Conservation (phyloP, 2,888 invertebrate genomes). For the Polydrusus cervinus region DNA sequence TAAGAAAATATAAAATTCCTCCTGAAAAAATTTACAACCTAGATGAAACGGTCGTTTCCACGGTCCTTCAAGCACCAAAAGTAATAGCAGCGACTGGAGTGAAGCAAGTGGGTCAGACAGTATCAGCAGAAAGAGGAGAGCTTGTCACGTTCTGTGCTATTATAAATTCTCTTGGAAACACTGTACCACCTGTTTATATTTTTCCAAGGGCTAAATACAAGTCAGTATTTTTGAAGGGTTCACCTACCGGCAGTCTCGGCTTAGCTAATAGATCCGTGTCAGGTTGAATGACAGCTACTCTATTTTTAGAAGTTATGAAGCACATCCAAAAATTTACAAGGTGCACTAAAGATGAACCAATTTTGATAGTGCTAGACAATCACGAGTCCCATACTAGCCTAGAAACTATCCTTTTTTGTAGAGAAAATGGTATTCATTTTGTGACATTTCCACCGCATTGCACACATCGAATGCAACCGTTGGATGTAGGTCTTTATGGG, state of each 20-base stretch:
- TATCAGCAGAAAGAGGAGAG: constrained; percentile 28
- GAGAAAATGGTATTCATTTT: constrained; percentile 24
- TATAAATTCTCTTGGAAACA: constrained; percentile 27
- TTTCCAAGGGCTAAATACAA: constrained; percentile 33
- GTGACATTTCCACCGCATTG: constrained; percentile 20
- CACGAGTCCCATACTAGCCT: constrained; percentile 15
- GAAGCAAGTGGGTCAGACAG: constrained; percentile 21
- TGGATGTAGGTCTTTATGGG: constrained; percentile 18
- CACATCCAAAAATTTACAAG: constrained; percentile 10
- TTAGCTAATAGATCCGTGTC: constrained; percentile 24
- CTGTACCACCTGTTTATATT: constrained; percentile 26
- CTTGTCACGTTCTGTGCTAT: constrained; percentile 25
- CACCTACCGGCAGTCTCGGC: constrained; percentile 14
- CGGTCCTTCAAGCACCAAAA: constrained; percentile 23
- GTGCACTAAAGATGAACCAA: constrained; percentile 20
- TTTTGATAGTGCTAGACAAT: constrained; percentile 16
- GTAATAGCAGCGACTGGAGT: constrained; percentile 21
- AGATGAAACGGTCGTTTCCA: constrained; percentile 26
- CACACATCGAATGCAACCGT: constrained; percentile 20
- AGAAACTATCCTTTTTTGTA: constrained; percentile 17
- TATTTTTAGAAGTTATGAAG: constrained; percentile 15
- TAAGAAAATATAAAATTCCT: constrained; percentile 26
- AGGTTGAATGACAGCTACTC: constrained; percentile 21
- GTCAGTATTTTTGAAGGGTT: constrained; percentile 19
- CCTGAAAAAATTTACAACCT: constrained; percentile 20